Evolutionary conservation across 2,797 vertebrate genomes (phyloP).

Genomic region (Astyanax mexicanus): DNA sequence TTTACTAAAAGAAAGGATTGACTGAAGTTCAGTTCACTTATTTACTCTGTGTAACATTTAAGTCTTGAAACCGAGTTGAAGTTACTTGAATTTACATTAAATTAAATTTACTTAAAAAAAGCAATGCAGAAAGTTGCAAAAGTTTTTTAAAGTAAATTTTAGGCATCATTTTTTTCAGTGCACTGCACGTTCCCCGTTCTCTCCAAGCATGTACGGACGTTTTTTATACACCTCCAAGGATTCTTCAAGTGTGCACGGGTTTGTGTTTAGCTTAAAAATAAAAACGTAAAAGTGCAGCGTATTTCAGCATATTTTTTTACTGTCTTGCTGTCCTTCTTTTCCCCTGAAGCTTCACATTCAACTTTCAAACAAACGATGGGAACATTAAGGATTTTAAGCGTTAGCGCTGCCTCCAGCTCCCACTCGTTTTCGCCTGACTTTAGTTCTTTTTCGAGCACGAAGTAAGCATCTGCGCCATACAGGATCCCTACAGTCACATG

Average conservation of each 20-base stretch:
- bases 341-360: too few relatives aligned
- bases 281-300: slow-evolving; percentile 28
- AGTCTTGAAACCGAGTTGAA: too few relatives aligned
- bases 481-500: slow-evolving; percentile 46
- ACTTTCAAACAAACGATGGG: too few relatives aligned
- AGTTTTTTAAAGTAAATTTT: too few relatives aligned
- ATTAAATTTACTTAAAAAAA: too few relatives aligned
- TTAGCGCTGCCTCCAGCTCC: neutral
- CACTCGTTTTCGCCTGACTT: neutral
- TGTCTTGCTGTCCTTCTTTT: too few relatives aligned
- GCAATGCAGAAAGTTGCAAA: too few relatives aligned
- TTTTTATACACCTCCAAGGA: slow-evolving; percentile 36
- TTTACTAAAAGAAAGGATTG: too few relatives aligned
- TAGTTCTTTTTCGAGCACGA: slow-evolving; percentile 31
- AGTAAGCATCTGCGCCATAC: slow-evolving; percentile 44
- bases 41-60: too few relatives aligned
- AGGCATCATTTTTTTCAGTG: too few relatives aligned
- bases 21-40: too few relatives aligned
- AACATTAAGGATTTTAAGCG: neutral
- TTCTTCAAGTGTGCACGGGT: slow-evolving; percentile 36
- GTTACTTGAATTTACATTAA: too few relatives aligned
- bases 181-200: slow-evolving; percentile 43
- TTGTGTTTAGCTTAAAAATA: slow-evolving; percentile 3
- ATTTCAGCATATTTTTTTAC: neutral
- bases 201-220: slow-evolving; percentile 47